Evolutionary conservation across 2,797 vertebrate genomes (phyloP).

Genomic region (Hypotaenidia okinawae): DNA sequence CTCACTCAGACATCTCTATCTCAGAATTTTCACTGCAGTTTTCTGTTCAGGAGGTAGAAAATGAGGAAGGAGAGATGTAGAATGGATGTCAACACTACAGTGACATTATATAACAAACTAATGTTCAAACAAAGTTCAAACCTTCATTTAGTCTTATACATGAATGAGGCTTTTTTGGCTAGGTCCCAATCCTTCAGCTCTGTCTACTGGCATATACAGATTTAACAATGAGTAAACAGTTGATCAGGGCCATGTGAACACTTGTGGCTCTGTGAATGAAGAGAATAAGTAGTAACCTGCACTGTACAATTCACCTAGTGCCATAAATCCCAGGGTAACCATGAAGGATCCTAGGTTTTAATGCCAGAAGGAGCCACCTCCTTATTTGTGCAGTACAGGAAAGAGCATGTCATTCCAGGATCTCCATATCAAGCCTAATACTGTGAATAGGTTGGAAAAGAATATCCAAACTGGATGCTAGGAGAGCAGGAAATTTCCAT

Average conservation of each 20-base stretch:
- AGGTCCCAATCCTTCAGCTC: neutral
- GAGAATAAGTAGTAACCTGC: neutral
- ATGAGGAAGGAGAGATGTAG: neutral
- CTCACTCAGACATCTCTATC: neutral
- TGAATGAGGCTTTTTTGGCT: neutral
- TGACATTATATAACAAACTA: neutral
- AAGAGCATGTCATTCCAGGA: neutral
- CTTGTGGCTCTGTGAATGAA: neutral
- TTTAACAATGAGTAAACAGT: neutral
- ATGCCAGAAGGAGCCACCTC: neutral
- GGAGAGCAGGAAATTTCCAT: neutral
- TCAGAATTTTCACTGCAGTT: neutral
- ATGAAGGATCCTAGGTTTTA: neutral
- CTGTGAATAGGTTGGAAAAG: neutral
- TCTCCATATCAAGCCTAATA: neutral
- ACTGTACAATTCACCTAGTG: neutral
- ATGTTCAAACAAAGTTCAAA: too few species aligned
- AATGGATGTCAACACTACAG: neutral
- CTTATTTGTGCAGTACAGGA: neutral
- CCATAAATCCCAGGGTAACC: neutral
- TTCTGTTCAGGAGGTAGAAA: neutral
- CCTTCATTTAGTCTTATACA: neutral
- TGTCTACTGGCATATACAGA: neutral
- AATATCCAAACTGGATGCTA: neutral
- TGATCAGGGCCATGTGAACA: neutral